These are phyloP conservation scores for Bombus affinis DNA, from an alignment of 1,140 invertebrate genomes.

Conservation along the genomic window DNA sequence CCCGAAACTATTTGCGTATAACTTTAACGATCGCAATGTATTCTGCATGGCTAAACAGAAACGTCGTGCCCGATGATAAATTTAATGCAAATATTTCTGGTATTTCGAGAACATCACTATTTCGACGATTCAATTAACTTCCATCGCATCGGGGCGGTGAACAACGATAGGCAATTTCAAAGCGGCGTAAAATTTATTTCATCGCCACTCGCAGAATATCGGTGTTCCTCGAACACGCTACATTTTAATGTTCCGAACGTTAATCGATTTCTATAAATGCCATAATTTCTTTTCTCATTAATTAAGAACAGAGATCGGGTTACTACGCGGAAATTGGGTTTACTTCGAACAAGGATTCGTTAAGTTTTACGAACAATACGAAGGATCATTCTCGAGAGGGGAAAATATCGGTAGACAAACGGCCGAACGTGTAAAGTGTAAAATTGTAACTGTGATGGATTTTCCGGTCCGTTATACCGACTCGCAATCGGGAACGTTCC, in stretches of 20 bases:
- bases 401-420: not conserved
- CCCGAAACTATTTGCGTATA: not conserved
- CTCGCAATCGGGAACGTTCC: slow-evolving; percentile 30
- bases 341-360: too few relatives aligned
- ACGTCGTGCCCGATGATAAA: slow-evolving; percentile 20
- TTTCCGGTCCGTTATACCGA: slow-evolving; percentile 16
- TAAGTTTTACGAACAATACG: not conserved
- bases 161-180: slow-evolving; percentile 29
- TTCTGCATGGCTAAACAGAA: not conserved
- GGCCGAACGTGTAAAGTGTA: slow-evolving; percentile 47
- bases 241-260: not conserved
- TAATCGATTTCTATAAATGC: not conserved
- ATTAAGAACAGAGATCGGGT: not conserved
- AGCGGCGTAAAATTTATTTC: slow-evolving; percentile 22
- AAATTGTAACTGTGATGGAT: slow-evolving; percentile 48
- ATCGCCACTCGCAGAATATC: not conserved
- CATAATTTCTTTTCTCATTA: not conserved
- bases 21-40: not conserved
- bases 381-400: not conserved
- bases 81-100: slow-evolving; percentile 41
- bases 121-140: slow-evolving; percentile 35
- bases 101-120: slow-evolving; percentile 15
- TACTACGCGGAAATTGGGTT: not conserved
- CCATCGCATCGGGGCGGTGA: not conserved
- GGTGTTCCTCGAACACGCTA: not conserved